Percentiles rank a stretch among this genome's conserved stretches.
Conservation (phyloP, 53 echinoderm and acorn worm genomes). For the Paracentrotus lividus region DNA sequence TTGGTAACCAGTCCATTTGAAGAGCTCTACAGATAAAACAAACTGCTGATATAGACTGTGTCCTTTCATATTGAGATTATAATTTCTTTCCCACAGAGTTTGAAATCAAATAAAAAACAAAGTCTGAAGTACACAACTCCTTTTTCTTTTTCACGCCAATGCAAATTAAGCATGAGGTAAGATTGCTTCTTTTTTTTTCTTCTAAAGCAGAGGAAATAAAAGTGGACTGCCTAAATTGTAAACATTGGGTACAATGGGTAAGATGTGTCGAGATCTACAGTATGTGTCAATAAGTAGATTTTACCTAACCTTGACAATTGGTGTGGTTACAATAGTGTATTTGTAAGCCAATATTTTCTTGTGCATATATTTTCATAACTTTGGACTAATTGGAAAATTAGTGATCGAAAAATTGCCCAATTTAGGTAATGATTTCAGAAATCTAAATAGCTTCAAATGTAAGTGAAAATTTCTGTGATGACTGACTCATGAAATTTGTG, state of each 20-base stretch:
- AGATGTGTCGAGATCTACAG: slow-evolving; percentile 12
- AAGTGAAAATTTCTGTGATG: too few species aligned
- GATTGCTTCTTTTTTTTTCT: too few species aligned
- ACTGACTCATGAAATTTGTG: too few species aligned
- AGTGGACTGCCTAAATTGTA: slow-evolving; percentile 27
- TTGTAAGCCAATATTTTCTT: too few species aligned
- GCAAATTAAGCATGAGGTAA: not conserved
- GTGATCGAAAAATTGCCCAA: too few species aligned
- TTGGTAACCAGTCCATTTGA: not conserved
- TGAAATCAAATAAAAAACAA: not conserved
- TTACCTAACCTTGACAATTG: too few species aligned
- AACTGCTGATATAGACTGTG: not conserved
- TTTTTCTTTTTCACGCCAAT: not conserved
- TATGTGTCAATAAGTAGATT: too few species aligned
- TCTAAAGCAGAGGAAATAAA: not conserved
- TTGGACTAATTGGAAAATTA: too few species aligned
- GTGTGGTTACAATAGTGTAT: too few species aligned
- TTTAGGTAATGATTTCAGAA: too few species aligned
- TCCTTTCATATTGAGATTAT: not conserved
- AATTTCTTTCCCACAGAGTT: not conserved
- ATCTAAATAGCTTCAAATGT: too few species aligned
- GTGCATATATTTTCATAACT: too few species aligned
- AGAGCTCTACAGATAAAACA: not conserved
- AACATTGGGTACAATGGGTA: slow-evolving; percentile 4
- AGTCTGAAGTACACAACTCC: not conserved